Evolutionary conservation across 2,797 vertebrate species (phyloP), one percentile per base, ranked within the genome.

Genomic region (Kryptopterus vitreolus): DNA sequence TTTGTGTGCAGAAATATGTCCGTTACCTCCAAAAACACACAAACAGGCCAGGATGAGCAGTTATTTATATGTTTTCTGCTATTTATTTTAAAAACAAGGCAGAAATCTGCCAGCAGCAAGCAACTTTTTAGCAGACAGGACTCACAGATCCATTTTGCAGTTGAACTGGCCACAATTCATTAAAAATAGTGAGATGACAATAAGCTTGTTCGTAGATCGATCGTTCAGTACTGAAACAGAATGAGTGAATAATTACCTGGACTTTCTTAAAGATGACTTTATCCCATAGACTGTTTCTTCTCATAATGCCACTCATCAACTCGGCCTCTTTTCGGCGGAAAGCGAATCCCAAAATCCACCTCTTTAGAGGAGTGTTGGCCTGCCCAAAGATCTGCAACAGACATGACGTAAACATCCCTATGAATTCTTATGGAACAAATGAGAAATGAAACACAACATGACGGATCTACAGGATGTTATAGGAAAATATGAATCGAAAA

Each of bases 281-380:
- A 89, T 99, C 98, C 98, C 98, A 99, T 65, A 99, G 83, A 87
- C 96, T 98, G 91, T 98, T 95, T 81, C 90, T 95, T 86, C 97
- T 92, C 61, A 98, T 89, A 83, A 99, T 92, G 2, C 98, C 96
- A 2, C 92, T 96, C 84, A 91, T 92, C 58, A 99, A 94, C 85
- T 99, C 96, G 0, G 96, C 94, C 88, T 96, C 95, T 92, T 99
- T 99, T 89, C 97, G 94, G 78, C 93, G 95, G 79, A 95, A 96
- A 58, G 97, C 97, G 76, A 98, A 97, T 84, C 96, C 95, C 62
- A 99, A 90, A 38, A 99, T 81, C 96, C 95, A 96, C 43, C 92
- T 94, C 88, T 99, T 99, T 82, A 99, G 38, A 0, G 95, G 91
- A 0, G 95, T 95, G 87, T 95, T 95, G 78, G 97, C 97, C 89